Percentiles rank a stretch among this genome's conserved stretches.
Conservation (phyloP, 2,888 invertebrate species). For the Nymphalis urticae region DNA sequence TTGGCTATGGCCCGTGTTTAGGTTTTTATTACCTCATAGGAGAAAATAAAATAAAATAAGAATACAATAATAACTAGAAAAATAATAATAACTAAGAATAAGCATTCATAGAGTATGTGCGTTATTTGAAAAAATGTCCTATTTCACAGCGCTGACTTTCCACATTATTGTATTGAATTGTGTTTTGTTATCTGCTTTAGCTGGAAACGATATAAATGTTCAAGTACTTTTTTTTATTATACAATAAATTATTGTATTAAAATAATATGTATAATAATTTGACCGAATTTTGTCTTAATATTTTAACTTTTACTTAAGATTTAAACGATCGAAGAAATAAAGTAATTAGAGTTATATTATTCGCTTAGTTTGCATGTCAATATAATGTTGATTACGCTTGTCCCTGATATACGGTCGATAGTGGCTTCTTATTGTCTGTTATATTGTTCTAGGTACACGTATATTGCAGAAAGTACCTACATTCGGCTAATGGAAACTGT, state of each 20-base stretch:
- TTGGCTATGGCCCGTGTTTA: no score
- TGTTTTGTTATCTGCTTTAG: constrained; percentile 38
- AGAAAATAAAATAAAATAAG: no score
- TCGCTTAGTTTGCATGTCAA: constrained; percentile 19
- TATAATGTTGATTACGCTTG: constrained; percentile 26
- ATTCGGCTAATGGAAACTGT: constrained; percentile 45
- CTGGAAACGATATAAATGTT: constrained; percentile 7
- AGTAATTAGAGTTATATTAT: constrained; percentile 13
- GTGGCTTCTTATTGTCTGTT: constrained; percentile 10
- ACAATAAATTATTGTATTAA: no score
- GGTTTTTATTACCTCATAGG: no score
- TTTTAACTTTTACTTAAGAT: no score
- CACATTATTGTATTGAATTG: constrained; percentile 62
- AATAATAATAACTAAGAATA: no score
- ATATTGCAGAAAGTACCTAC: constrained; percentile 31
- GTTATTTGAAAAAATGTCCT: constrained; percentile 60
- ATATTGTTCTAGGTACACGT: constrained; percentile 14
- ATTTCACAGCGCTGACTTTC: constrained; percentile 66
- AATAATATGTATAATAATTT: no score
- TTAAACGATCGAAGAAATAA: neutral
- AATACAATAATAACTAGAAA: no score
- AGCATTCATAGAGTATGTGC: constrained; percentile 15
- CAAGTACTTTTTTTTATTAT: no score
- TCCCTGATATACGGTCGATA: constrained; percentile 15
- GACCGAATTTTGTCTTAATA: no score